Conservation (phyloP, 2,888 invertebrate genomes). For the Caenorhabditis doughertyi region DNA sequence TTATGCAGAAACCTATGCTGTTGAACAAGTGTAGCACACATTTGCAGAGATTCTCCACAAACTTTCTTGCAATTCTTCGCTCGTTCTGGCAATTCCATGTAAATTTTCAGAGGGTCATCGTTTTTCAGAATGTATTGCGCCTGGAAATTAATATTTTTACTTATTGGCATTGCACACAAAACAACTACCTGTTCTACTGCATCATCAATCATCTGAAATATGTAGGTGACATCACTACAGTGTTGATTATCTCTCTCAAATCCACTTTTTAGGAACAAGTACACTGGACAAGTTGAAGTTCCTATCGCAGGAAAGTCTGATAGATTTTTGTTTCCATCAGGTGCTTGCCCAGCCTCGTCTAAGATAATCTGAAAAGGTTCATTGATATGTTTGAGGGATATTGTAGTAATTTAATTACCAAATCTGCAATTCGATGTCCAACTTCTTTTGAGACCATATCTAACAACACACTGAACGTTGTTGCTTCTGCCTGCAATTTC, state of each 20-base stretch:
- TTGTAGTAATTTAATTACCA: slow-evolving; percentile 27
- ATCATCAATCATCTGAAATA: slow-evolving; percentile 65
- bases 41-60: slow-evolving; percentile 43
- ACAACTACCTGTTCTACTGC: slow-evolving; percentile 66
- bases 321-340: slow-evolving; percentile 24
- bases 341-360: slow-evolving; percentile 27
- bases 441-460: slow-evolving; percentile 45
- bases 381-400: no score
- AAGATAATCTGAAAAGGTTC: slow-evolving; percentile 47
- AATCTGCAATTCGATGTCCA: slow-evolving; percentile 24
- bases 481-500: slow-evolving; percentile 39
- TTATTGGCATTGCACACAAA: no score
- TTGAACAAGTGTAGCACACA: slow-evolving; percentile 73
- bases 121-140: slow-evolving; percentile 34
- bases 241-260: slow-evolving; percentile 42
- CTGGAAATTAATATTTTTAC: slow-evolving; percentile 17
- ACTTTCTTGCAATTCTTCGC: slow-evolving; percentile 60
- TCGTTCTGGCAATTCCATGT: slow-evolving; percentile 64
- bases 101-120: slow-evolving; percentile 34
- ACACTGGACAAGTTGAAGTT: slow-evolving; percentile 52
- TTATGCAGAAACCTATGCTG: slow-evolving; percentile 77
- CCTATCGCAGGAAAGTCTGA: slow-evolving; percentile 27
- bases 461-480: slow-evolving; percentile 25
- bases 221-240: slow-evolving; percentile 62
- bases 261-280: slow-evolving; percentile 62